phyloP scores from a whole-genome alignment of 2,888 invertebrate genomes.

The Ornithoptera priamus region DNA sequence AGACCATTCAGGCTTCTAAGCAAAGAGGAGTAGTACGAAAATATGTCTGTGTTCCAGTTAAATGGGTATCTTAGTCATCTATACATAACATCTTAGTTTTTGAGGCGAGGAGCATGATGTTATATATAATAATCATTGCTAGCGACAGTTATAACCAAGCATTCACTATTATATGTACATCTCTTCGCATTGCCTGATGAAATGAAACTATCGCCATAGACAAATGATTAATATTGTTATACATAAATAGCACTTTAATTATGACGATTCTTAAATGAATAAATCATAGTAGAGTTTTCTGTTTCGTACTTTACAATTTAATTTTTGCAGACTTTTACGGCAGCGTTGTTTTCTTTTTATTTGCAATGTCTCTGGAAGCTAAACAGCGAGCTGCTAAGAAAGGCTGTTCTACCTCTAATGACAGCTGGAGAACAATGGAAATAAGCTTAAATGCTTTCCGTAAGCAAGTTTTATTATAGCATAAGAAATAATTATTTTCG shows the following conservation, averaged over 20 bases:
- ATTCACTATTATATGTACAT: too few relatives aligned
- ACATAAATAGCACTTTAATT: neutral
- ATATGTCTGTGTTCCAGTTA: too few relatives aligned
- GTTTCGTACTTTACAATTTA: constrained; percentile 16
- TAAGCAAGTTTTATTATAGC: constrained; percentile 5
- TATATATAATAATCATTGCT: too few relatives aligned
- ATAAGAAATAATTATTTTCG: constrained; percentile 1
- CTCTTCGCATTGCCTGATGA: too few relatives aligned
- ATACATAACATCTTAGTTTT: too few relatives aligned
- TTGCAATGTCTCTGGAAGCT: constrained; percentile 17
- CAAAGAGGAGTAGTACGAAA: too few relatives aligned
- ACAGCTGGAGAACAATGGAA: constrained; percentile 22
- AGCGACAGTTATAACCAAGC: too few relatives aligned
- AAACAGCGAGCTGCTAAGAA: constrained; percentile 18
- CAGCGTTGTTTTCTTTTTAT: constrained; percentile 6
- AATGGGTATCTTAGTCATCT: too few relatives aligned
- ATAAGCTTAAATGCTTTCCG: constrained; percentile 16
- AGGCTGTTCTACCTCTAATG: constrained; percentile 23
- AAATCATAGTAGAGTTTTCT: constrained; percentile 2
- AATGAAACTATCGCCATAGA: neutral
- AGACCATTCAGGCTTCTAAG: too few relatives aligned
- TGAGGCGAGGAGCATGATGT: too few relatives aligned
- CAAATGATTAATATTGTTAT: neutral
- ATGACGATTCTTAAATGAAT: constrained; percentile 1
- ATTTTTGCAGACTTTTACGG: constrained; percentile 10